Evolutionary conservation across 2,113 vertebrate genomes (phyloP).

Genomic region (Oncorhynchus gorbuscha): DNA sequence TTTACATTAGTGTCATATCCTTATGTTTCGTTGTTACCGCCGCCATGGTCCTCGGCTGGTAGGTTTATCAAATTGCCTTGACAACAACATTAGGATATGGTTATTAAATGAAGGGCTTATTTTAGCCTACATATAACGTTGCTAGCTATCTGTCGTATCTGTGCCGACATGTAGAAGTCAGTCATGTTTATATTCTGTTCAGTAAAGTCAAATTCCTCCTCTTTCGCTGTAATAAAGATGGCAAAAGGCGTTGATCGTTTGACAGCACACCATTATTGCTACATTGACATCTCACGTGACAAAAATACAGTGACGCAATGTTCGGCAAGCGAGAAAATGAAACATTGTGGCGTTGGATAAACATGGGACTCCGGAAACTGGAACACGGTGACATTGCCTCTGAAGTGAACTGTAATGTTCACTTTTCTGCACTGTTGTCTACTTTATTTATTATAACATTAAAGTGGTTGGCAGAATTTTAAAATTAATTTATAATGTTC

Average conservation of each 20-base stretch:
- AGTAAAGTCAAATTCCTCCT: neutral
- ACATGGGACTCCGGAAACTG: neutral
- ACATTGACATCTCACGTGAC: too few species aligned
- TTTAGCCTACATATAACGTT: neutral
- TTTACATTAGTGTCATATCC: slow-evolving; percentile 87
- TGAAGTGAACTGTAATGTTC: neutral
- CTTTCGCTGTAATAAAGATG: neutral
- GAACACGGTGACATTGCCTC: neutral
- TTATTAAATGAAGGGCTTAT: neutral
- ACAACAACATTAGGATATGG: neutral
- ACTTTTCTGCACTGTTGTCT: too few species aligned
- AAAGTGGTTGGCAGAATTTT: too few species aligned
- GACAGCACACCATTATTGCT: neutral
- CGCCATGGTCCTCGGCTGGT: slow-evolving; percentile 91
- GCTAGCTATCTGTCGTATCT: neutral
- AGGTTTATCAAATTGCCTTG: slow-evolving; percentile 49
- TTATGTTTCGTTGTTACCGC: slow-evolving; percentile 91
- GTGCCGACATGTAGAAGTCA: neutral
- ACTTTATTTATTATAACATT: too few species aligned
- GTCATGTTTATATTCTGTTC: neutral
- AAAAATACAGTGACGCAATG: too few species aligned
- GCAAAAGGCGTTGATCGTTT: neutral
- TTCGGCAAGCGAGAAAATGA: too few species aligned
- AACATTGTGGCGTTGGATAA: too few species aligned
- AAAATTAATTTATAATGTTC: too few species aligned